phyloP scores from a whole-genome alignment of 2,888 invertebrate species.

The Phengaris alcon region DNA sequence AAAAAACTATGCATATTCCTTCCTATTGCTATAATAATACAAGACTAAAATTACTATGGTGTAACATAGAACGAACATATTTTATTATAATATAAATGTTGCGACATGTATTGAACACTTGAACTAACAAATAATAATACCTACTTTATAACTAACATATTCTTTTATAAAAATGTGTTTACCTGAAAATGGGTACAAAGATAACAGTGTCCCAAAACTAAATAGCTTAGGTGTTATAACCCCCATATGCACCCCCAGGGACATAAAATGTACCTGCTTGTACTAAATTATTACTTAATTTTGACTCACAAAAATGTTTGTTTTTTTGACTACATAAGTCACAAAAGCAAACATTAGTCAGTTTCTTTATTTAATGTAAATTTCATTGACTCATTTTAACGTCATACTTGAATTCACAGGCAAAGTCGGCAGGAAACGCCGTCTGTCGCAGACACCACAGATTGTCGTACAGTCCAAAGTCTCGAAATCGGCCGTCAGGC shows the following conservation, averaged over 20 bases:
- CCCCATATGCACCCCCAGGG: neutral
- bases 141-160: neutral
- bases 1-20: no score
- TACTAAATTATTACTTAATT: no score
- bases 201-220: neutral
- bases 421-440: slow-evolving; percentile 67
- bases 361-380: neutral
- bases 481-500: slow-evolving; percentile 62
- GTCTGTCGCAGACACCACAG: slow-evolving; percentile 66
- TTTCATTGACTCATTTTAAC: neutral
- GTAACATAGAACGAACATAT: neutral
- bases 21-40: neutral
- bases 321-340: no score
- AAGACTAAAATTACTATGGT: neutral
- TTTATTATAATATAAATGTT: neutral
- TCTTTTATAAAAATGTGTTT: neutral
- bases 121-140: neutral
- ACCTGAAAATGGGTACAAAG: neutral
- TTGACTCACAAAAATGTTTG: no score
- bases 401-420: slow-evolving; percentile 45
- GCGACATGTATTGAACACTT: slow-evolving; percentile 8
- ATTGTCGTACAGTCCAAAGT: slow-evolving; percentile 66
- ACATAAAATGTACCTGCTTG: no score
- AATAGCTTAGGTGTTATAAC: neutral
- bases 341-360: no score